Percentiles rank a stretch among this genome's conserved stretches.
Conservation (phyloP, 1,140 invertebrate species). For the Eubasilissa regina region DNA sequence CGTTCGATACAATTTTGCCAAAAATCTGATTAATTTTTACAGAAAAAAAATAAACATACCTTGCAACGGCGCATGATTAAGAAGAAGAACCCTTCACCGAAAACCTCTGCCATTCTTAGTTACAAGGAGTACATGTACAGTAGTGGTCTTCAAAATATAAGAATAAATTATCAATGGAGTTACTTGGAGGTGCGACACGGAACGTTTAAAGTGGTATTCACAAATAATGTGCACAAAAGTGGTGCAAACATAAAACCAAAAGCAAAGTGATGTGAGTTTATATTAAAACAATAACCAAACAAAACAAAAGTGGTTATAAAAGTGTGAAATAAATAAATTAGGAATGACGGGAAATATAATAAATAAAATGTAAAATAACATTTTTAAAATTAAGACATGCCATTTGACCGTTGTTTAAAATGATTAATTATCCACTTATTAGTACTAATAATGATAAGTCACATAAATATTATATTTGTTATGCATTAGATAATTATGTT, state of each 20-base stretch:
- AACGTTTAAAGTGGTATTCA: neutral
- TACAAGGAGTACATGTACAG: conserved; percentile 26
- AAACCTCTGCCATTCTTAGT: conserved; percentile 12
- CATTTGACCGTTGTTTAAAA: no score
- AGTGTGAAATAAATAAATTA: no score
- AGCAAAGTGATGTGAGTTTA: no score
- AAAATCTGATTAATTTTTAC: conserved; percentile 1
- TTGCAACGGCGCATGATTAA: conserved; percentile 11
- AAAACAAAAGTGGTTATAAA: no score
- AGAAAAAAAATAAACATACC: conserved; percentile 32
- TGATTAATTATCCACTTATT: no score
- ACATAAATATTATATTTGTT: no score
- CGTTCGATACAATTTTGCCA: neutral
- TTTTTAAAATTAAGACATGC: no score
- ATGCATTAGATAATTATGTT: no score
- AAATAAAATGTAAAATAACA: no score
- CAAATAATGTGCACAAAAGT: neutral
- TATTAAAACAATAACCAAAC: no score
- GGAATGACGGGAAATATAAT: no score
- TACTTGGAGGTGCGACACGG: conserved; percentile 20
- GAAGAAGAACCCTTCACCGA: conserved; percentile 41
- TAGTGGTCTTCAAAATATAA: conserved; percentile 20
- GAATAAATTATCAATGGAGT: conserved; percentile 13
- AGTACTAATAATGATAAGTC: no score
- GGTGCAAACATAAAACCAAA: neutral